Evolutionary conservation across 2,797 vertebrate genomes (phyloP).

Genomic region (Tenualosa thibaudeaui): DNA sequence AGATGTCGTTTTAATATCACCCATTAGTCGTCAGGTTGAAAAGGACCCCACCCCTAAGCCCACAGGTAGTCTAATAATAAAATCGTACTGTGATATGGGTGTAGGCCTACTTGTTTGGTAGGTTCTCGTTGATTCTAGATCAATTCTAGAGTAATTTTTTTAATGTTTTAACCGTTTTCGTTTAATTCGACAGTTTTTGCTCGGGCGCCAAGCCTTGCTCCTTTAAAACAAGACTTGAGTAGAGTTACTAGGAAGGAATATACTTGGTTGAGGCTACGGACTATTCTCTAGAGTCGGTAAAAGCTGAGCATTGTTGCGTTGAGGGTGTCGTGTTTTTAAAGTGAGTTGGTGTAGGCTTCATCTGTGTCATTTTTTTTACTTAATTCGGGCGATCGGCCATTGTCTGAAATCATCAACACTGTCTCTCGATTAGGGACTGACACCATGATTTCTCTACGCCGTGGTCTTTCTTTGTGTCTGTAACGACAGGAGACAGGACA

Average conservation of each 20-base stretch:
- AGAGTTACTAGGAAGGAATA: neutral
- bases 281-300: neutral
- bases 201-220: neutral
- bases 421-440: neutral
- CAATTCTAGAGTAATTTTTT: neutral
- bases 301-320: neutral
- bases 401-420: neutral
- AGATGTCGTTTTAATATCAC: neutral
- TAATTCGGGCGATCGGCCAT: neutral
- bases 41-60: conserved; percentile 40
- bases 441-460: neutral
- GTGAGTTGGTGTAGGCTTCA: neutral
- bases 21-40: neutral
- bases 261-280: neutral
- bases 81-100: neutral
- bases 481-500: neutral
- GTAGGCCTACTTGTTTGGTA: conserved; percentile 1
- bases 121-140: neutral
- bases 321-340: neutral
- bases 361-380: neutral
- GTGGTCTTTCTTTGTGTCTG: conserved; percentile 9
- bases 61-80: conserved; percentile 42
- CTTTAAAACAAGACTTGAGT: neutral
- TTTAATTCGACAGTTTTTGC: no score
- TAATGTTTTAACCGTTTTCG: neutral